Base-by-base conservation (phyloP, 2,797 vertebrate species). In the Cygnus olor region DNA sequence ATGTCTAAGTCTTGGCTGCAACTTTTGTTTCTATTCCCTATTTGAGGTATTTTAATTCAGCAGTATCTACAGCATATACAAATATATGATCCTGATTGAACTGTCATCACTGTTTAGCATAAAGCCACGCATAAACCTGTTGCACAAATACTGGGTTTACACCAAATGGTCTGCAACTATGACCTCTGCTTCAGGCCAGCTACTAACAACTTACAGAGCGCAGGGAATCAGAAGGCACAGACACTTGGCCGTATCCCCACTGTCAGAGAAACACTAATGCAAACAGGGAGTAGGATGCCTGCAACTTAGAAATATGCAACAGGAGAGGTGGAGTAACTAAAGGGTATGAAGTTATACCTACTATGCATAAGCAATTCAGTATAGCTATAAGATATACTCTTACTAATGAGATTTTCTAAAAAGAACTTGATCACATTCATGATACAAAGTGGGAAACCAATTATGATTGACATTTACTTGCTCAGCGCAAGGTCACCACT, bases 391-490 rank as follows among this genome's bases (percentile, higher is more conserved):
- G 15, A 66, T 36, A 10, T 76, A 49, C 51, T 82, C 73, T 74
- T 79, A 86, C 27, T 58, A 61, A 89, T 68, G 44, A 88, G 22
- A 83, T 85, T 80, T 94, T 80, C 77, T 83, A 30, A 79, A 89
- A 93, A 93, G 34, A 94, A 63, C 44, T 80, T 25, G 2, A 65
- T 90, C 38, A 14, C 1, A 0, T 91, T 90, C 38, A 45, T 27
- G 28, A 88, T 68, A 83, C 13, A 30, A 85, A 95, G n/a, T 56
- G 56, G 40, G 68, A 89, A 96, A 89, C 15, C 70, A 83, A 93
- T 93, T 88, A 91, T 74, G 24, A 90, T 77, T 94, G 78, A 76
- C 94, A 91, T 86, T 96, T 93, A 87, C 61, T 89, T 92, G 61
- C 61, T 85, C 64, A 80, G 66, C 53, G 28, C 44, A 40, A 89